A percentile compares a stretch with the other conserved stretches of the same genome.
These are phyloP conservation scores for Syrrhaptes paradoxus DNA, from an alignment of 2,113 vertebrate genomes.

Conservation along the genomic window DNA sequence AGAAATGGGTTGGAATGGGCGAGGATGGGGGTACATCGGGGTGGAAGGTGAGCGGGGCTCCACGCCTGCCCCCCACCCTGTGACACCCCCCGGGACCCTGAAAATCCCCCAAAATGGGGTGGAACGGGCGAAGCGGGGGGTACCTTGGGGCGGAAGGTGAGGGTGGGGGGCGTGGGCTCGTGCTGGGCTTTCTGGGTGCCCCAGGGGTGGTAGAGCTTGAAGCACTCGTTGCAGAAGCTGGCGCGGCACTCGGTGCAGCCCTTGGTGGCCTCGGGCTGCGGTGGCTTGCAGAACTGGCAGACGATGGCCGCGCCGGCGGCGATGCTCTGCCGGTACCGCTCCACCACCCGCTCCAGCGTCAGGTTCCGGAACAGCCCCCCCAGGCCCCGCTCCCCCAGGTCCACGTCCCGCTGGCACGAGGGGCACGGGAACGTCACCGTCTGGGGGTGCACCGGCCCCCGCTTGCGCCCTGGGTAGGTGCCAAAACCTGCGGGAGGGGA, in stretches of 20 bases:
- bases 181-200: constrained; percentile 95
- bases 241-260: constrained; percentile 94
- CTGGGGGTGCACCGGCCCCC: constrained; percentile 78
- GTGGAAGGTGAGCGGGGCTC: too few species aligned
- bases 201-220: constrained; percentile 98
- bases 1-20: too few species aligned
- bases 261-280: constrained; percentile 91
- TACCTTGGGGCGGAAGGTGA: constrained; percentile 95
- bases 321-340: constrained; percentile 84
- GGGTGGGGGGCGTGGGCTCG: constrained; percentile 91
- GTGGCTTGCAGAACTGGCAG: constrained; percentile 95
- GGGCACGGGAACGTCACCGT: constrained; percentile 91
- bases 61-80: too few species aligned
- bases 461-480: constrained; percentile 90
- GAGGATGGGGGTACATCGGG: too few species aligned
- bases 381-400: constrained; percentile 90
- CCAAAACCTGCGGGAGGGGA: constrained; percentile 79
- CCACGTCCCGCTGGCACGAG: constrained; percentile 88
- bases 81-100: not conserved
- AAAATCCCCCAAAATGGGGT: not conserved
- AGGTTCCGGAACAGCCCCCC: constrained; percentile 92
- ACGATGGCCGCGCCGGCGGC: constrained; percentile 83
- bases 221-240: constrained; percentile 97
- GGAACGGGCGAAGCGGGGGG: too few species aligned
- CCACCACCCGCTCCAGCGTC: constrained; percentile 94